Base-by-base conservation (phyloP, 2,888 invertebrate genomes). In the Andrena flavipes region DNA sequence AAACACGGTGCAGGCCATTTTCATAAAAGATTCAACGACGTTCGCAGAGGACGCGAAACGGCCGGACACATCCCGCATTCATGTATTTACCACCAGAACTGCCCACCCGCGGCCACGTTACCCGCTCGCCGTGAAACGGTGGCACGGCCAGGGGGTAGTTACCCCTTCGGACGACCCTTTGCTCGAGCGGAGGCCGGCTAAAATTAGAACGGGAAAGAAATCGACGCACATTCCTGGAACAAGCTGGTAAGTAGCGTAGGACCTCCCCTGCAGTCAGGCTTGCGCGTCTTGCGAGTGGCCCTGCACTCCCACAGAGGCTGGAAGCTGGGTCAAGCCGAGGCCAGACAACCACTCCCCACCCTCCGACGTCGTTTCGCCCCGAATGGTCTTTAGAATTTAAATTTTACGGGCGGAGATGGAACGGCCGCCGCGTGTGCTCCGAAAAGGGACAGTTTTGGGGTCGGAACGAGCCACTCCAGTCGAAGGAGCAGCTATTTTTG, bases 161-260 rank as follows among this genome's bases (percentile, higher is more conserved):
- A 60, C 82, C 63, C 65, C 70, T 77, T 67, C 65, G 48, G 56
- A 60, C 62, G 54, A 64, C 16, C 67, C 51, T 20, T 48, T 49
- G 33, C 54, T 54, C 65, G 67, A 63, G 72, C 63, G 65, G 59
- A 59, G 48, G 56, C 64, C 70, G 79, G 65, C 77, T 76, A 80
- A 80, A 88, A 87, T 88, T 88, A 88, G 78, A 73, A 68, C 56
- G 20, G 60, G 75, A 80, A 84, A 84, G 87, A 90, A 92, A 91
- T 91, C 91, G 90, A 89, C 89, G 90, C 91, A 88, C 91, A 90
- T 91, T 85, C 84, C 82, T 74, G 87, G 82, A 88, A 91, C 89
- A 89, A 88, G 89, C 88, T 90, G 87, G 79, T 84, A 82, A 88
- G 89, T 86, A 82, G 82, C 74, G 78, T 84, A 84, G 87, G 83